Evolutionary conservation across 2,797 vertebrate genomes (phyloP), one percentile per base, ranked within the genome.

Genomic region (Danio kyathit): DNA sequence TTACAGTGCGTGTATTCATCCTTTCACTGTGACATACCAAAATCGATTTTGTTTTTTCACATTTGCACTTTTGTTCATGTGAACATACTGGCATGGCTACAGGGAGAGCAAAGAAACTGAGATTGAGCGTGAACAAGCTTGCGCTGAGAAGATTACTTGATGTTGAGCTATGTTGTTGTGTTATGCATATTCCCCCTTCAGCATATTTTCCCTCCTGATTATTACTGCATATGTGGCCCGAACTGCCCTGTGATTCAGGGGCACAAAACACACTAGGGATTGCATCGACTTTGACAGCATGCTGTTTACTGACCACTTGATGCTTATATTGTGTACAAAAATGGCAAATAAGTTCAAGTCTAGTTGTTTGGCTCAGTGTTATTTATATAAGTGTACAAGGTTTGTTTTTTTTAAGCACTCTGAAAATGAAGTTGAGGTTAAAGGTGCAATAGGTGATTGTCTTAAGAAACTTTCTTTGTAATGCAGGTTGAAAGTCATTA

Each of bases 1-100:
- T 38, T n/a, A 9, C 66, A 81, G 63, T 19, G 16, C 52, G 44
- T 59, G 52, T 73, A 67, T 67, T 66, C 76, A 61, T 65, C 9
- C 21, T 52, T 10, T 44, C 79, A 83, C 60, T 70, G 82, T n/a
- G 64, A 88, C 64, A 86, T 86, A 85, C 84, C 77, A 82, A 60
- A 77, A 80, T 72, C 83, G 61, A 61, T 80, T 82, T 88, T 69
- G 61, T 61, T 49, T 44, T 44, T 78, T 70, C 76, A 4, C 16
- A 43, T 79, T 65, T 60, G 61, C 6, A 6, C 66, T 10, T 64
- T 73, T 74, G 80, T 71, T 49, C 6, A 12, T 63, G 63, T 63
- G 74, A 57, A 41, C 51, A 5, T 57, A 21, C 17, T 14, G 76
- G 52, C 51, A 52, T 59, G 49, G 40, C 48, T 38, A 41, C 51